phyloP scores from a whole-genome alignment of 2,797 vertebrate genomes.

The Anableps anableps region DNA sequence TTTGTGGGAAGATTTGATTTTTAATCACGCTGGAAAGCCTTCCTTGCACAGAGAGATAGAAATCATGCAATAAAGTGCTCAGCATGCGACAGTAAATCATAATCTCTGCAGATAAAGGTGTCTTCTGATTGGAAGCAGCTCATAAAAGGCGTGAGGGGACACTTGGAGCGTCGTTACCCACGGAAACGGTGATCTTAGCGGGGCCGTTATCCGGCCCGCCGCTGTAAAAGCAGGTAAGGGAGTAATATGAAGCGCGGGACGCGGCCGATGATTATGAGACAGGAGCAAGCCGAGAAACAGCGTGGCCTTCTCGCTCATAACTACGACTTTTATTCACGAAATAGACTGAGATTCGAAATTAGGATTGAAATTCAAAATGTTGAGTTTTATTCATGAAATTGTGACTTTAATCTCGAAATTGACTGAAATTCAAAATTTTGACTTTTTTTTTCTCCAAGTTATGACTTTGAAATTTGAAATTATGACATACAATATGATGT shows the following conservation, averaged over 20 bases:
- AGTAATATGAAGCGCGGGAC: slow-evolving; percentile 1
- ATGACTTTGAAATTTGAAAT: too few species aligned
- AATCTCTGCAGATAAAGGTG: slow-evolving; percentile 6
- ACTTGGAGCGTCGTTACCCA: background rate
- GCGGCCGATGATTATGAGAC: too few species aligned
- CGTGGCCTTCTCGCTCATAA: too few species aligned
- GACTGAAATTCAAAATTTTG: too few species aligned
- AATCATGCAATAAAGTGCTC: background rate
- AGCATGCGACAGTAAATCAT: background rate
- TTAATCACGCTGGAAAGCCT: slow-evolving; percentile 5
- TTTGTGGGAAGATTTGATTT: background rate
- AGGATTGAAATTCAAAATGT: too few species aligned
- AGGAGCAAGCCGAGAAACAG: too few species aligned
- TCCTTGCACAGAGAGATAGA: background rate
- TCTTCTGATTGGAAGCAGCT: slow-evolving; percentile 8
- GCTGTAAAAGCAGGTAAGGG: background rate
- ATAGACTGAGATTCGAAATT: too few species aligned
- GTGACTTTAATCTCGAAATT: too few species aligned
- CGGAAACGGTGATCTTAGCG: background rate
- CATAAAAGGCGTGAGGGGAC: background rate
- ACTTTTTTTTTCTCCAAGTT: too few species aligned
- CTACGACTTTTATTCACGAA: too few species aligned
- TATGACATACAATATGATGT: too few species aligned
- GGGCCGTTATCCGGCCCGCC: background rate
- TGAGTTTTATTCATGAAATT: too few species aligned